Evolutionary conservation across 2,113 vertebrate species (phyloP).

Genomic region (Corapipo altera): DNA sequence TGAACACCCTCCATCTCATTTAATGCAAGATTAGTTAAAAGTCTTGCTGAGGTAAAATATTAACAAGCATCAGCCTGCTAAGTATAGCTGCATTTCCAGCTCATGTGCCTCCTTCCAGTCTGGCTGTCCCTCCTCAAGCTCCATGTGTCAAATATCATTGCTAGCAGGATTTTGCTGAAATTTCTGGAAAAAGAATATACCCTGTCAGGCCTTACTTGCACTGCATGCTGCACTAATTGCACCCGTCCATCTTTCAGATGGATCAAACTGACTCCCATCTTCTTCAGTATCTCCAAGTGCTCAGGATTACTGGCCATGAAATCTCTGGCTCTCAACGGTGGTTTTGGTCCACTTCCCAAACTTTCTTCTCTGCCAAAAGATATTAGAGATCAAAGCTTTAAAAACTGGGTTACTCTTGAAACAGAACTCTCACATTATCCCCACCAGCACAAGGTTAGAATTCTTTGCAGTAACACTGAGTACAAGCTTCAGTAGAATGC

Average conservation of each 20-base stretch:
- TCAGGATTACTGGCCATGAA: slow-evolving; percentile 98
- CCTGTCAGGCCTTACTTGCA: slow-evolving; percentile 82
- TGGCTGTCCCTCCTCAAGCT: neutral
- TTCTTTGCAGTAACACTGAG: neutral
- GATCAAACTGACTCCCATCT: slow-evolving; percentile 98
- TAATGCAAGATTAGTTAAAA: neutral
- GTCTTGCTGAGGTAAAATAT: neutral
- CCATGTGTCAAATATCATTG: neutral
- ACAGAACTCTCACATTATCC: neutral
- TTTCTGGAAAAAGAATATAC: neutral
- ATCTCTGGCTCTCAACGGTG: slow-evolving; percentile 92
- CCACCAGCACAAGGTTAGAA: neutral
- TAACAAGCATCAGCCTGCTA: neutral
- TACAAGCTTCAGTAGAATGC: neutral
- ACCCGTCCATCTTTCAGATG: slow-evolving; percentile 97
- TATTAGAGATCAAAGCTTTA: slow-evolving; percentile 24
- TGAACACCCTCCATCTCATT: neutral
- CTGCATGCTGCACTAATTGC: slow-evolving; percentile 95
- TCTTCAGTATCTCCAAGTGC: slow-evolving; percentile 94
- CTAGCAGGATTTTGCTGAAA: neutral
- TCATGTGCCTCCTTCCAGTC: neutral
- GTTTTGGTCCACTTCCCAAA: slow-evolving; percentile 83
- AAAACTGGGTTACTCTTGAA: neutral
- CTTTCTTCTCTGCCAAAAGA: slow-evolving; percentile 77
- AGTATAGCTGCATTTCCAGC: neutral